Conservation (phyloP, 1,140 invertebrate genomes). For the Tribolium madens region DNA sequence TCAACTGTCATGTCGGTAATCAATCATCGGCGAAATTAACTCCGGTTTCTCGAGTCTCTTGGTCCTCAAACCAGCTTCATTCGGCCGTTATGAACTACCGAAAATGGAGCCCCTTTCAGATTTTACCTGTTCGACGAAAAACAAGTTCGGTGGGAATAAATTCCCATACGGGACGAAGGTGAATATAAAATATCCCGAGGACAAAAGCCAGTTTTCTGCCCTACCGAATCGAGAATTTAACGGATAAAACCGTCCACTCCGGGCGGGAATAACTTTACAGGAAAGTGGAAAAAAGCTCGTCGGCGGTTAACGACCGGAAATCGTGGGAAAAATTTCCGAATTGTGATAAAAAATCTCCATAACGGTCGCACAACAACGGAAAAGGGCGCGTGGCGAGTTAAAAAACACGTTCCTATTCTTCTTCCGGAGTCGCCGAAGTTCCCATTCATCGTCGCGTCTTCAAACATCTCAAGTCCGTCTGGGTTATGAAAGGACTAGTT, state of each 20-base stretch:
- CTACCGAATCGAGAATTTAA: slow-evolving; percentile 7
- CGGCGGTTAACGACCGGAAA: neutral
- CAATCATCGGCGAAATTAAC: slow-evolving; percentile 23
- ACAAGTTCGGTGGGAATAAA: slow-evolving; percentile 32
- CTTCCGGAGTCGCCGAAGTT: slow-evolving; percentile 28
- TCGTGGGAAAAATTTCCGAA: slow-evolving; percentile 31
- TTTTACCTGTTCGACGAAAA: slow-evolving; percentile 33
- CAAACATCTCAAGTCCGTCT: slow-evolving; percentile 35
- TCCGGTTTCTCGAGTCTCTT: neutral
- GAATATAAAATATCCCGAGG: slow-evolving; percentile 11
- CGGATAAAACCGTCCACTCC: slow-evolving; percentile 17
- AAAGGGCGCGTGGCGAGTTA: slow-evolving; percentile 18
- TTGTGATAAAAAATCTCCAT: slow-evolving; percentile 28
- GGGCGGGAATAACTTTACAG: neutral
- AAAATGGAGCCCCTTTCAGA: slow-evolving; percentile 18
- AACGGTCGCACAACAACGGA: slow-evolving; percentile 21
- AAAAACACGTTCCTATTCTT: slow-evolving; percentile 38
- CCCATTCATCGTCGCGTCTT: slow-evolving; percentile 27
- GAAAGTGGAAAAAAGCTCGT: slow-evolving; percentile 21
- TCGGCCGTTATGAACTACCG: slow-evolving; percentile 16
- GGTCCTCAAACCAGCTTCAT: neutral
- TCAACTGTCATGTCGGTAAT: slow-evolving; percentile 4
- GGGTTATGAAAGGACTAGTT: slow-evolving; percentile 35
- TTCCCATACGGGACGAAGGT: slow-evolving; percentile 24
- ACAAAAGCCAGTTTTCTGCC: slow-evolving; percentile 26